phyloP scores from a whole-genome alignment of 2,888 invertebrate species.

The Proisotoma minuta region DNA sequence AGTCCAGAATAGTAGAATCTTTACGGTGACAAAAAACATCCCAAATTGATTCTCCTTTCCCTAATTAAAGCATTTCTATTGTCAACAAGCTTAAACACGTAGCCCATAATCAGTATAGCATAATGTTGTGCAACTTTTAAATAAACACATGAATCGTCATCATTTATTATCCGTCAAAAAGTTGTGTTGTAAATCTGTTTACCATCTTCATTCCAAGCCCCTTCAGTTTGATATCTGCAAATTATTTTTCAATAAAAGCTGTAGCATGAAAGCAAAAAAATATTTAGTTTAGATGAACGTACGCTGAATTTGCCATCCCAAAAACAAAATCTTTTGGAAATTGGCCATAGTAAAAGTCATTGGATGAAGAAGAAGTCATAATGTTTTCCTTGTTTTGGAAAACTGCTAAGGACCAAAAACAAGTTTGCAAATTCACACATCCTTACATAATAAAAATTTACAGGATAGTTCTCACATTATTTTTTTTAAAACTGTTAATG shows the following conservation, averaged over 20 bases:
- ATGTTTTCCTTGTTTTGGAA: no score
- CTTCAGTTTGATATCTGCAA: conserved; percentile 48
- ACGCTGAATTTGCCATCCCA: conserved; percentile 32
- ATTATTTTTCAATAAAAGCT: no score
- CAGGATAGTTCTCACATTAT: no score
- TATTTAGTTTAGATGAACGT: no score
- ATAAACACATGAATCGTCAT: not conserved
- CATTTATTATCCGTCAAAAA: not conserved
- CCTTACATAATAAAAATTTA: no score
- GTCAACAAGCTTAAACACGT: no score
- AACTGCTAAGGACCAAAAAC: no score
- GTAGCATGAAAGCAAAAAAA: no score
- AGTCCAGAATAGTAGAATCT: conserved; percentile 47
- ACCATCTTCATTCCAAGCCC: conserved; percentile 50
- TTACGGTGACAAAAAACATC: conserved; percentile 50
- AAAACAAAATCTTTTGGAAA: conserved; percentile 29
- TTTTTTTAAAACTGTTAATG: no score
- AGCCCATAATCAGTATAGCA: no score
- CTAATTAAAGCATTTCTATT: conserved; percentile 37
- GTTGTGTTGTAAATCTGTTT: not conserved
- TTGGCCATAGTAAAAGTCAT: not conserved
- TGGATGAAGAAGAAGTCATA: no score
- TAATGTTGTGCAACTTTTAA: not conserved
- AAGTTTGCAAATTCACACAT: no score
- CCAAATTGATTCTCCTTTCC: conserved; percentile 51